A percentile compares a stretch with the other conserved stretches of the same genome.
These are phyloP conservation scores for Anthopleura xanthogrammica DNA, from an alignment of 92 coral and sea anemone species.

Conservation along the genomic window DNA sequence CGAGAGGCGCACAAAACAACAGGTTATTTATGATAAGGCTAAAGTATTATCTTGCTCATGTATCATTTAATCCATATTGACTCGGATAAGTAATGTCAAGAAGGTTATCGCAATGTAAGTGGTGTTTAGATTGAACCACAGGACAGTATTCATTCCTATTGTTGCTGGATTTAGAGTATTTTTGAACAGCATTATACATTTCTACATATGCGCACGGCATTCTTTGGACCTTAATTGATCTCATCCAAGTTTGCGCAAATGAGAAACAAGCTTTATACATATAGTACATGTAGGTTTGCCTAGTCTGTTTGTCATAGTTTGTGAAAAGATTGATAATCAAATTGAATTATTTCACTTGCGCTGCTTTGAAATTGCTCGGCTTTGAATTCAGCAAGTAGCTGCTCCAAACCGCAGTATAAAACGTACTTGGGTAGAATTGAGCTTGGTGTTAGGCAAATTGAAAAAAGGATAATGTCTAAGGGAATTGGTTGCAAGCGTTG, in stretches of 20 bases:
- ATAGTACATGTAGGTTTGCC: background rate
- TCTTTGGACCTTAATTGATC: background rate
- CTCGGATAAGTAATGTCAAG: conserved; percentile 6
- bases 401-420: too few species aligned
- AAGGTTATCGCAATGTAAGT: conserved; percentile 1
- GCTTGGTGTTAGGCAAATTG: too few species aligned
- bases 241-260: background rate
- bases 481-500: too few species aligned
- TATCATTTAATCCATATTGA: conserved; percentile 3
- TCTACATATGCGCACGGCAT: background rate
- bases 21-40: background rate
- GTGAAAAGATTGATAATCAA: too few species aligned
- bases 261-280: background rate
- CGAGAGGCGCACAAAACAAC: background rate
- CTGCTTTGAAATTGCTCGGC: too few species aligned
- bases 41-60: background rate
- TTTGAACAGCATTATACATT: background rate
- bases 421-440: too few species aligned
- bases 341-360: too few species aligned
- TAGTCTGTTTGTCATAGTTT: background rate
- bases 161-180: background rate
- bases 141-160: background rate
- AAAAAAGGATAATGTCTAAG: too few species aligned
- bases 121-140: conserved; percentile 6
- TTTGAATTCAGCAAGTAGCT: too few species aligned